A percentile compares a stretch with the other conserved stretches of the same genome.
Evolutionary conservation across 1,140 invertebrate species (phyloP).

Genomic region (Aphidius gifuensis): DNA sequence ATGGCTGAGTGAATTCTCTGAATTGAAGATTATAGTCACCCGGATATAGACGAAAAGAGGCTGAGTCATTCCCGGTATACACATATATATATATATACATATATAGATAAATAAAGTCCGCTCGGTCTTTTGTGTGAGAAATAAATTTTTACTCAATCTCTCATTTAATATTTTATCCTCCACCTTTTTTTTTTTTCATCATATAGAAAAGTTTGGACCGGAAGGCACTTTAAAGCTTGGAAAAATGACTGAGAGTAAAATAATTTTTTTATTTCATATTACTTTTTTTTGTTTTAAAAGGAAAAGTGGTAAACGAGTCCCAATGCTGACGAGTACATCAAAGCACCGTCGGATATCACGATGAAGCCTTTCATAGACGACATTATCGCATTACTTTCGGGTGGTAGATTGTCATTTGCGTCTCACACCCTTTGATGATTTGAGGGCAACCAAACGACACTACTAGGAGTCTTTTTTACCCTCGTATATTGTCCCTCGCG

Average conservation of each 20-base stretch:
- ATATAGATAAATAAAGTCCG: too few relatives aligned
- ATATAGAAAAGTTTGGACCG: neutral
- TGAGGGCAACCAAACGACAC: constrained; percentile 46
- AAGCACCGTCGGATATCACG: constrained; percentile 41
- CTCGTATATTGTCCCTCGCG: neutral
- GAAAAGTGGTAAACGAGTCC: constrained; percentile 8
- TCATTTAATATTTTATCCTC: neutral
- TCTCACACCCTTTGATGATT: constrained; percentile 48
- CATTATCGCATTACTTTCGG: constrained; percentile 51
- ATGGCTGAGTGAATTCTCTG: constrained; percentile 39
- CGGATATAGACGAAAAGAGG: constrained; percentile 12
- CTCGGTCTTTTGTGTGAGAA: too few relatives aligned
- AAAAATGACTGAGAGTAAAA: neutral
- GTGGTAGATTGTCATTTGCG: constrained; percentile 45
- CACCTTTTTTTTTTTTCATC: constrained; percentile 5
- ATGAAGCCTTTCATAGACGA: constrained; percentile 40
- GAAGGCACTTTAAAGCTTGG: neutral
- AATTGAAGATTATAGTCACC: constrained; percentile 39
- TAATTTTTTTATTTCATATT: constrained; percentile 13
- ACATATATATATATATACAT: too few relatives aligned
- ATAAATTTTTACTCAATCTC: too few relatives aligned
- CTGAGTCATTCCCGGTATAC: neutral
- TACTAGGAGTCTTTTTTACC: constrained; percentile 7
- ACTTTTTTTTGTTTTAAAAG: neutral
- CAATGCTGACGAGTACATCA: constrained; percentile 34